Evolutionary conservation across 2,888 invertebrate genomes (phyloP).

Genomic region (Apodemia duryi): DNA sequence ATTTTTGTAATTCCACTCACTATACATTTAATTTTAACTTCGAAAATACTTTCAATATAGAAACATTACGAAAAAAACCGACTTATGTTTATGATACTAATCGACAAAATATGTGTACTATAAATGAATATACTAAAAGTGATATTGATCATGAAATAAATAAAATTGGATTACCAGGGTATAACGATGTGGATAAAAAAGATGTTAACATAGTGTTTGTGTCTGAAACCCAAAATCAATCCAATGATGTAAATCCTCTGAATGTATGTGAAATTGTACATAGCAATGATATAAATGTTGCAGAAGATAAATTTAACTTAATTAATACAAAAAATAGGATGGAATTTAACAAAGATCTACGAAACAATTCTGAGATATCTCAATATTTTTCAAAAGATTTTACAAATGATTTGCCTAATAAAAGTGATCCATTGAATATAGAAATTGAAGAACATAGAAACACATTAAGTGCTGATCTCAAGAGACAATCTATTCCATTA

Average conservation of each 20-base stretch:
- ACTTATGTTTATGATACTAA: background rate
- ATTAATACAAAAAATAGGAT: constrained; percentile 17
- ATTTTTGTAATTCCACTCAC: background rate
- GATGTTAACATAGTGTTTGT: constrained; percentile 16
- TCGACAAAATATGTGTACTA: constrained; percentile 20
- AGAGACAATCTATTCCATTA: constrained; percentile 14
- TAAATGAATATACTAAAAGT: constrained; percentile 17
- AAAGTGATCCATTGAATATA: background rate
- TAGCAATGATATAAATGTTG: constrained; percentile 18
- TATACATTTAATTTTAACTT: constrained; percentile 16
- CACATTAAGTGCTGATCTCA: background rate
- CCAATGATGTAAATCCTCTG: constrained; percentile 37
- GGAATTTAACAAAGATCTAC: constrained; percentile 13
- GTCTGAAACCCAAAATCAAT: constrained; percentile 9
- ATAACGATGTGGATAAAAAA: background rate
- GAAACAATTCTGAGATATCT: background rate
- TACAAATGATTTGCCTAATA: background rate
- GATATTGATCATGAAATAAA: background rate
- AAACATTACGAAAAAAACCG: background rate
- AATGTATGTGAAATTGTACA: constrained; percentile 43
- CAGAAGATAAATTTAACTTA: constrained; percentile 20
- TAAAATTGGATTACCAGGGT: background rate
- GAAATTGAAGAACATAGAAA: background rate
- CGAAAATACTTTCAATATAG: background rate
- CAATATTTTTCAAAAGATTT: background rate